A percentile compares a stretch with the other conserved stretches of the same genome.
These are phyloP conservation scores for Chromoteleia sp. DNA, from an alignment of 2,888 invertebrate genomes.

Conservation along the genomic window DNA sequence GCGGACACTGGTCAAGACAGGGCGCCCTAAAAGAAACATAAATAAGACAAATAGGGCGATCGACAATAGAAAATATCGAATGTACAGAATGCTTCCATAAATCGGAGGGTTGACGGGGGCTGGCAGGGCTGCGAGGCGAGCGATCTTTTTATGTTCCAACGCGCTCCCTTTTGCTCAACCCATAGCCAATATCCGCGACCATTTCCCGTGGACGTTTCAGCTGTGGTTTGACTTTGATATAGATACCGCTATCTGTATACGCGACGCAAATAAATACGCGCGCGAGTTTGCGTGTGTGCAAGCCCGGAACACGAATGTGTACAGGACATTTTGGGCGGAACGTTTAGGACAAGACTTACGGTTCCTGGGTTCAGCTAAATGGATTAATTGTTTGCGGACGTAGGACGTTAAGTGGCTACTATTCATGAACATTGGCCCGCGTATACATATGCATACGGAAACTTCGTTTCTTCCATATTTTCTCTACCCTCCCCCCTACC, in stretches of 20 bases:
- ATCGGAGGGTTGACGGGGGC: constrained; percentile 78
- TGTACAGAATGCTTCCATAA: constrained; percentile 84
- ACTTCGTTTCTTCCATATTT: constrained; percentile 9
- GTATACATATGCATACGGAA: constrained; percentile 36
- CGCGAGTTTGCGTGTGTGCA: constrained; percentile 32
- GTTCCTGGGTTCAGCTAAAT: constrained; percentile 63
- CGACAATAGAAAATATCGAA: constrained; percentile 85
- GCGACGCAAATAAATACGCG: constrained; percentile 54
- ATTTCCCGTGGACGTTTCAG: constrained; percentile 74
- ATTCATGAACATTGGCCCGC: constrained; percentile 57
- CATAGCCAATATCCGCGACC: constrained; percentile 80
- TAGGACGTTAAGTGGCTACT: constrained; percentile 71
- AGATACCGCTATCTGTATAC: constrained; percentile 47
- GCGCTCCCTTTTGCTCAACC: constrained; percentile 79
- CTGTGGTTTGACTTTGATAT: constrained; percentile 63
- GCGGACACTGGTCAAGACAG: constrained; percentile 77
- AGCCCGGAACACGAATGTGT: constrained; percentile 35
- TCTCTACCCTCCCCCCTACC: not conserved
- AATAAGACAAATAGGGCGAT: constrained; percentile 84
- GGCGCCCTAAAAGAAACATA: constrained; percentile 82
- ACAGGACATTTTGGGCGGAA: constrained; percentile 63
- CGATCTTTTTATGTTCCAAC: constrained; percentile 84
- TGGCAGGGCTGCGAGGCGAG: constrained; percentile 76
- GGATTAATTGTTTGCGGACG: constrained; percentile 69
- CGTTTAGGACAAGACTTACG: constrained; percentile 69